These are phyloP conservation scores for Etheostoma cragini DNA, from an alignment of 2,113 vertebrate species.

Conservation along the genomic window DNA sequence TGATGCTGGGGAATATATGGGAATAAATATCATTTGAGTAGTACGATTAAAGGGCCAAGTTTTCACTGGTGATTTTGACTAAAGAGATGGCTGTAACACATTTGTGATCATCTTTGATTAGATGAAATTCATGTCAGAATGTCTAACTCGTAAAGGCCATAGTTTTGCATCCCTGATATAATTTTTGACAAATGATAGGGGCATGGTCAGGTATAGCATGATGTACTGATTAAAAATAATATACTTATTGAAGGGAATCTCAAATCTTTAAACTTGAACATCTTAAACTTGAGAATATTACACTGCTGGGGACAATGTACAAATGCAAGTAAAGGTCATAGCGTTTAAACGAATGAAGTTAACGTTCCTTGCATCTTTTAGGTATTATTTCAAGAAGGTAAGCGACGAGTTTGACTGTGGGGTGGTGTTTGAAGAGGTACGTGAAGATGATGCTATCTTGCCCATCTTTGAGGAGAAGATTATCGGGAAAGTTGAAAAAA, in stretches of 20 bases:
- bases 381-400: slow-evolving; percentile 98
- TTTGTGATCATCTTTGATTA: neutral
- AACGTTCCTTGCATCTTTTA: slow-evolving; percentile 45
- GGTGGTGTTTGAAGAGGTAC: slow-evolving; percentile 95
- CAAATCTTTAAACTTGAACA: neutral
- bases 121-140: neutral
- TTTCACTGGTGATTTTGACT: neutral
- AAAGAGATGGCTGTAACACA: neutral
- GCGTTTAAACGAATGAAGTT: neutral
- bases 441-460: slow-evolving; percentile 90
- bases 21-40: neutral
- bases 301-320: neutral
- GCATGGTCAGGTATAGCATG: neutral
- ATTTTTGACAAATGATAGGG: neutral
- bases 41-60: neutral
- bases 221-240: neutral
- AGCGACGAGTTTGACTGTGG: slow-evolving; percentile 97
- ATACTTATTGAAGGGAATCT: neutral
- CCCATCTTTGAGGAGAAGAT: slow-evolving; percentile 96
- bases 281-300: neutral
- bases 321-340: neutral
- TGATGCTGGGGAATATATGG: neutral
- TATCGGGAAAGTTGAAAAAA: slow-evolving; percentile 95
- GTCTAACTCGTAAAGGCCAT: neutral
- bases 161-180: neutral